These are phyloP conservation scores for Eulemur coronatus DNA, from an alignment of 2,797 vertebrate genomes.

Conservation along the genomic window DNA sequence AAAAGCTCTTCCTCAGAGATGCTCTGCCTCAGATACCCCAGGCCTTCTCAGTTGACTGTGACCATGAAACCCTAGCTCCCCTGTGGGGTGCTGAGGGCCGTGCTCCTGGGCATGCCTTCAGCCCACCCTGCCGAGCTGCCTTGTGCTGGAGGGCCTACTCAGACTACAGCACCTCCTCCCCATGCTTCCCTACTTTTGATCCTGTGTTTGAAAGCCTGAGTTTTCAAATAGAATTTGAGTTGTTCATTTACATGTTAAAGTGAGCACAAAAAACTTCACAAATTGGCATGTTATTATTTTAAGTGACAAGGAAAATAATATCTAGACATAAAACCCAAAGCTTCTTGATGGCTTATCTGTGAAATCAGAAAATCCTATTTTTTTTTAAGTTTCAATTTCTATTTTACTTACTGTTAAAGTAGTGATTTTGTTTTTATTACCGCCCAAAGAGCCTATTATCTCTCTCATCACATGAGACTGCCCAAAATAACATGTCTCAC, in stretches of 20 bases:
- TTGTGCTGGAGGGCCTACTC: background rate
- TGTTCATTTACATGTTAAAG: conserved; percentile 59
- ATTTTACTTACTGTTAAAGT: conserved; percentile 66
- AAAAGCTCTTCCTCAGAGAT: background rate
- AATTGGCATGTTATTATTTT: conserved; percentile 67
- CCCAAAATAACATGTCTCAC: conserved; percentile 59
- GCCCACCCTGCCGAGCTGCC: background rate
- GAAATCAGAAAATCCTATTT: conserved; percentile 61
- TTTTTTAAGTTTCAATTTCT: conserved; percentile 63
- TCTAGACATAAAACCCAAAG: conserved; percentile 49
- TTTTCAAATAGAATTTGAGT: conserved; percentile 61
- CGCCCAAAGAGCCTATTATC: conserved; percentile 56
- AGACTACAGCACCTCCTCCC: background rate
- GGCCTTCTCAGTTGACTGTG: background rate
- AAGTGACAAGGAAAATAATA: conserved; percentile 64
- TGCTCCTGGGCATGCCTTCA: background rate
- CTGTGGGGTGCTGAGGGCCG: background rate
- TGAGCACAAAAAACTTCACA: conserved; percentile 29
- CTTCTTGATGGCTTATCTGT: conserved; percentile 62
- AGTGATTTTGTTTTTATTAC: conserved; percentile 72
- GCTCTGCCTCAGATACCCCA: background rate
- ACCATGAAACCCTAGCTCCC: background rate
- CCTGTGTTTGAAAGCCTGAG: background rate
- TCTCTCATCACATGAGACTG: conserved; percentile 67
- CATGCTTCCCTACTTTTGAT: background rate